phyloP scores from a whole-genome alignment of 2,888 invertebrate genomes.

The Orthonychiurus folsomi region DNA sequence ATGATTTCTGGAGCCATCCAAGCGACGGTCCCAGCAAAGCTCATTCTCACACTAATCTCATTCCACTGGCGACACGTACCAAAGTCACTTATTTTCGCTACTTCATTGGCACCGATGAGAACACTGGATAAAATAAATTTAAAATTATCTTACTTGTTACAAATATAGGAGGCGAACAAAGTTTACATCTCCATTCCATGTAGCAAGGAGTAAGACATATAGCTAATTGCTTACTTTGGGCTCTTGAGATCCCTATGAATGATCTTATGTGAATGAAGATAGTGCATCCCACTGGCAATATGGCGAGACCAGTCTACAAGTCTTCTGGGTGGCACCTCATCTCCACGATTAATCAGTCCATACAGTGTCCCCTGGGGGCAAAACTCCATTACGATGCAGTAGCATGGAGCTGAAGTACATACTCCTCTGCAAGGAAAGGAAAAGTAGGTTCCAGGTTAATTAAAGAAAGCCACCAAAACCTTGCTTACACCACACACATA shows the following conservation, averaged over 20 bases:
- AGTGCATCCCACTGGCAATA: constrained; percentile 93
- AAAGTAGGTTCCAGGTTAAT: background rate
- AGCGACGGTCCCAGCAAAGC: constrained; percentile 94
- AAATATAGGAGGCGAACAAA: constrained; percentile 8
- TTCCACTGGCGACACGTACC: constrained; percentile 93
- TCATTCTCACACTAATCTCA: constrained; percentile 91
- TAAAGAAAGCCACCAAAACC: background rate
- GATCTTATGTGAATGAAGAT: constrained; percentile 89
- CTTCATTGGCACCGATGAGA: constrained; percentile 66
- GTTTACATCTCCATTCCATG: background rate
- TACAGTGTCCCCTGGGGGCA: constrained; percentile 92
- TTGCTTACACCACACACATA: too few relatives aligned
- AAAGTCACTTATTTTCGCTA: constrained; percentile 95
- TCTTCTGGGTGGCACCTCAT: constrained; percentile 72
- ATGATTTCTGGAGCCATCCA: constrained; percentile 99
- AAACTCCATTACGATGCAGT: constrained; percentile 96
- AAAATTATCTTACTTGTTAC: constrained; percentile 11
- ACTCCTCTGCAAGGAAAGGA: constrained; percentile 59
- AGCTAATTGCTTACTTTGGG: constrained; percentile 90
- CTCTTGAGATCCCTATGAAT: constrained; percentile 98
- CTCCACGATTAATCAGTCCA: constrained; percentile 75
- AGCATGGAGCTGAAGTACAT: constrained; percentile 82
- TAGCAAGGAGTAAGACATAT: too few relatives aligned
- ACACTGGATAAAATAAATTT: constrained; percentile 53
- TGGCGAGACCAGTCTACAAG: constrained; percentile 89